These are phyloP conservation scores for Merluccius polli DNA, from an alignment of 2,797 vertebrate species.

Conservation along the genomic window DNA sequence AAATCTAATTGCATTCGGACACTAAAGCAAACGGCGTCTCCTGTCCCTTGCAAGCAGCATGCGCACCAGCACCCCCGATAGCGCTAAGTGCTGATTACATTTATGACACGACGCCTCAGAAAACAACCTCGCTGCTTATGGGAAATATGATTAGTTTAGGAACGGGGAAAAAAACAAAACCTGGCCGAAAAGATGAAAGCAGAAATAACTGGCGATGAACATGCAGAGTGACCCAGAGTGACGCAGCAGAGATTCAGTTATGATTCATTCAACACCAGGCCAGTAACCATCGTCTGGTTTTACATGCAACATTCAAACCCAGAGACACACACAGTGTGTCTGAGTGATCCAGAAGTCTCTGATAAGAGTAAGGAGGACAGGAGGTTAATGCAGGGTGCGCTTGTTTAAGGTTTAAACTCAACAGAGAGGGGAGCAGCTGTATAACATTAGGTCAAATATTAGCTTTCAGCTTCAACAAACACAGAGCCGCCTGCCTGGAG, in stretches of 20 bases:
- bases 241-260: too few relatives aligned
- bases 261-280: too few relatives aligned
- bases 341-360: not conserved
- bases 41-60: not conserved
- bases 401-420: not conserved
- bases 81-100: not conserved
- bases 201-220: too few relatives aligned
- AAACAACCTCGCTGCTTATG: not conserved
- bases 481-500: not conserved
- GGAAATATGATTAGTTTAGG: not conserved
- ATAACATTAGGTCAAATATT: not conserved
- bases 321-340: too few relatives aligned
- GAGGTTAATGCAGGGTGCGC: not conserved
- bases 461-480: not conserved
- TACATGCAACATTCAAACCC: too few relatives aligned
- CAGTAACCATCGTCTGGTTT: too few relatives aligned
- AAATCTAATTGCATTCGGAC: slow-evolving; percentile 37
- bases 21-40: not conserved
- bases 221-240: too few relatives aligned
- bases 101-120: not conserved
- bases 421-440: not conserved
- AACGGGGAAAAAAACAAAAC: not conserved
- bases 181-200: not conserved
- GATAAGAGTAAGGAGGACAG: not conserved
- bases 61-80: too few relatives aligned